phyloP scores from a whole-genome alignment of 2,797 vertebrate species.

The Lagorchestes hirsutus region DNA sequence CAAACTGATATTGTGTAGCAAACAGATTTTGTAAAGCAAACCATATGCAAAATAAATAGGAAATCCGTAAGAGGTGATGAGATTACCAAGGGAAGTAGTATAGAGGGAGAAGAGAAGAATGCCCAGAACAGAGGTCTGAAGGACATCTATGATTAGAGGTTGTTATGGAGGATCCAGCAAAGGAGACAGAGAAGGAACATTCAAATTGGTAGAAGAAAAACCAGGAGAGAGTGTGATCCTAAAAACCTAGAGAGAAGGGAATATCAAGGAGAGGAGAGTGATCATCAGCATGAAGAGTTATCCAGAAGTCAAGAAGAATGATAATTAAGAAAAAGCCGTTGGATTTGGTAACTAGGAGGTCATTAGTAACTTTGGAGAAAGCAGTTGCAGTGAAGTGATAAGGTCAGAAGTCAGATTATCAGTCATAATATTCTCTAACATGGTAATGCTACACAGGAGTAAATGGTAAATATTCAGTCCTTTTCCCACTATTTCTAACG shows the following conservation, averaged over 20 bases:
- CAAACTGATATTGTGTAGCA: not conserved
- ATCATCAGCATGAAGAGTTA: not conserved
- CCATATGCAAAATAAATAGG: not conserved
- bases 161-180: not conserved
- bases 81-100: not conserved
- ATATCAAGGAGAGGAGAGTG: not conserved
- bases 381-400: not conserved
- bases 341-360: not conserved
- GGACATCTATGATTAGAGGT: not conserved
- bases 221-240: not conserved
- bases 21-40: not conserved
- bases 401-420: not conserved
- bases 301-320: not conserved
- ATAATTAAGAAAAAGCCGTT: not conserved
- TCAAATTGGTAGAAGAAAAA: not conserved
- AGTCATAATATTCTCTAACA: conserved; percentile 57
- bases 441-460: conserved; percentile 55
- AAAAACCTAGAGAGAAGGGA: not conserved
- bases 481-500: conserved; percentile 55
- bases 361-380: not conserved
- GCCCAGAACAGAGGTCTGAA: not conserved
- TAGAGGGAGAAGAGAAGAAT: not conserved
- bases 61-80: not conserved
- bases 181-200: not conserved
- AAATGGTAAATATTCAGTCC: conserved; percentile 10